phyloP scores from a whole-genome alignment of 2,113 vertebrate species.

The Climacteris rufus region DNA sequence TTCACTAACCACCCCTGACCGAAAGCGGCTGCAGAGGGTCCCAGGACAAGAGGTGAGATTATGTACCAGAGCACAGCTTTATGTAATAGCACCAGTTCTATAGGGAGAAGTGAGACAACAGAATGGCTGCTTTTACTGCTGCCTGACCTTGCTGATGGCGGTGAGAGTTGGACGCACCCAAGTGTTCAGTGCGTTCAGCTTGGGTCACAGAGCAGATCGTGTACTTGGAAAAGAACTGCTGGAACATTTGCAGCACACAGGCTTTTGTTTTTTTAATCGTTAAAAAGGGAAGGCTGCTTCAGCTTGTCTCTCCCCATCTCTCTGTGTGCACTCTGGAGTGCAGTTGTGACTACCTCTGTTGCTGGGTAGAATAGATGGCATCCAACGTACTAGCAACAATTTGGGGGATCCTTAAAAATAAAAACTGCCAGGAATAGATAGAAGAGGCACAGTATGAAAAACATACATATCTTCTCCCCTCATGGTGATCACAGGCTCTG shows the following conservation, averaged over 20 bases:
- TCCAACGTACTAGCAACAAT: neutral
- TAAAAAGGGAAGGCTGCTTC: neutral
- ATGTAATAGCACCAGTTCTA: accelerated
- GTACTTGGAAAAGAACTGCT: neutral
- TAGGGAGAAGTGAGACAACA: neutral
- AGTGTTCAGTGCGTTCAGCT: neutral
- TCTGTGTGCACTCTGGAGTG: neutral
- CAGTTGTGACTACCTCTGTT: neutral
- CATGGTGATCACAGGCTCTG: neutral
- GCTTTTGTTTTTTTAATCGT: neutral
- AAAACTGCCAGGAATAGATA: neutral
- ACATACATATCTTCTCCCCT: neutral
- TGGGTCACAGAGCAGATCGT: neutral
- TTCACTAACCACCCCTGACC: neutral
- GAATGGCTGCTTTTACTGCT: neutral
- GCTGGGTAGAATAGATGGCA: neutral
- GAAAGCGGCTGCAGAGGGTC: neutral
- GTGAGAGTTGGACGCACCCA: neutral
- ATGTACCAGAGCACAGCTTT: accelerated
- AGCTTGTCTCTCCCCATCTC: neutral
- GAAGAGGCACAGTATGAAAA: neutral
- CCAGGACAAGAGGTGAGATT: neutral
- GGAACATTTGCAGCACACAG: neutral
- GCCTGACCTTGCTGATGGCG: neutral
- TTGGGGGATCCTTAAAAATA: neutral